Evolutionary conservation across 2,797 vertebrate species (phyloP).

Genomic region (Toxotes lorentzi): DNA sequence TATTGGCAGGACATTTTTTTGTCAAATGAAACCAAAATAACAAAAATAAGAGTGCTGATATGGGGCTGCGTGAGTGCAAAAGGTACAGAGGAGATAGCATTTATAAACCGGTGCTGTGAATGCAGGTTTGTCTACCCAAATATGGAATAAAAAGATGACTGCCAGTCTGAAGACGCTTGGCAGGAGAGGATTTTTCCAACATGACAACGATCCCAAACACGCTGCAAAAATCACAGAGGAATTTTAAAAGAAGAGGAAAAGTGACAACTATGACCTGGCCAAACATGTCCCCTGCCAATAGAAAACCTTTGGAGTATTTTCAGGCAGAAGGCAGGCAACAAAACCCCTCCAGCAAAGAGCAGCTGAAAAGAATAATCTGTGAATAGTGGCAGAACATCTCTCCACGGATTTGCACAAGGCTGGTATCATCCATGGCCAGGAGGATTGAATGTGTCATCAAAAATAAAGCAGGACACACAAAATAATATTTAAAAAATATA

Average conservation of each 20-base stretch:
- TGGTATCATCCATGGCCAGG: background rate
- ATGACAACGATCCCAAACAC: background rate
- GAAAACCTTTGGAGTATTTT: background rate
- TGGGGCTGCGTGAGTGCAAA: no score
- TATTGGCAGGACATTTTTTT: no score
- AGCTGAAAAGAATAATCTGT: background rate
- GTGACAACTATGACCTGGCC: no score
- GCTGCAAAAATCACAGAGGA: background rate
- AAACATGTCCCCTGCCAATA: no score
- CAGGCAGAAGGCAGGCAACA: background rate
- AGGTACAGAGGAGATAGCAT: no score
- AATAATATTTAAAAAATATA: background rate
- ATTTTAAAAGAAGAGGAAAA: no score
- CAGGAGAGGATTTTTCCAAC: background rate
- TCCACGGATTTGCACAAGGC: background rate
- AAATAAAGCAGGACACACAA: background rate
- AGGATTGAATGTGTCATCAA: background rate
- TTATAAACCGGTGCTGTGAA: no score
- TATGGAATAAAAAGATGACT: background rate
- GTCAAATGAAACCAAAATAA: no score
- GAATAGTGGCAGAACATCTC: background rate
- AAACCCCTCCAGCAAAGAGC: background rate
- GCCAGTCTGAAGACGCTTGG: background rate
- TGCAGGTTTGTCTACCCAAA: background rate
- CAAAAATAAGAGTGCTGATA: no score